A percentile compares a stretch with the other conserved stretches of the same genome.
These are phyloP conservation scores for Anser cygnoides DNA, from an alignment of 2,113 vertebrate genomes.

Conservation along the genomic window DNA sequence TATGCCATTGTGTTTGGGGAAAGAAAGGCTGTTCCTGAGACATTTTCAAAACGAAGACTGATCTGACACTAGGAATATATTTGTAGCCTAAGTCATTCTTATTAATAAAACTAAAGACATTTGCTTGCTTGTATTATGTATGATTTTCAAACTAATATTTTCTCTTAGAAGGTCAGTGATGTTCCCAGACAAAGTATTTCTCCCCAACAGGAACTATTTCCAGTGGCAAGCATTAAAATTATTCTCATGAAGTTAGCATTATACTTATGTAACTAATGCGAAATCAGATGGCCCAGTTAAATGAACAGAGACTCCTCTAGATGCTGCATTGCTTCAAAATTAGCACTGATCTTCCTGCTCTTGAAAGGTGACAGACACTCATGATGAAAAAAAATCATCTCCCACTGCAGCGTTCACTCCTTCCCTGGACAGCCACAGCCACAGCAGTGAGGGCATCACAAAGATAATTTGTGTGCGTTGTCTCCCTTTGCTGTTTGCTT, in stretches of 20 bases:
- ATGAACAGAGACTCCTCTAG: background rate
- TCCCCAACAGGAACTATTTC: background rate
- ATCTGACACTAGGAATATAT: background rate
- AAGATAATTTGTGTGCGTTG: background rate
- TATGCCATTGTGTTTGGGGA: background rate
- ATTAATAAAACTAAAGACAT: background rate
- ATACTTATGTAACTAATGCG: background rate
- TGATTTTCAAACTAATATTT: accelerated
- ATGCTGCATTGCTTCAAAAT: background rate
- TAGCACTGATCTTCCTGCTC: background rate
- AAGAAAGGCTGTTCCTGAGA: background rate
- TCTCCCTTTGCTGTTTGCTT: background rate
- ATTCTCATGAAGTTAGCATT: background rate
- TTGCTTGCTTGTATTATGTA: background rate
- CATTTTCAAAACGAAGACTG: background rate
- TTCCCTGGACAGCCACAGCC: background rate
- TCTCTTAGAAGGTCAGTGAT: background rate
- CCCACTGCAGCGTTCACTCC: background rate
- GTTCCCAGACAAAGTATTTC: background rate
- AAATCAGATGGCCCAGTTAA: slow-evolving; percentile 12
- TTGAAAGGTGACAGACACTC: background rate
- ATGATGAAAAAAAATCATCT: background rate
- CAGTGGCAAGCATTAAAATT: background rate
- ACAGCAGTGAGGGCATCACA: background rate
- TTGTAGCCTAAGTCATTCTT: background rate